Conservation (phyloP, 2,888 invertebrate species). For the Trichogramma dendrolimi region DNA sequence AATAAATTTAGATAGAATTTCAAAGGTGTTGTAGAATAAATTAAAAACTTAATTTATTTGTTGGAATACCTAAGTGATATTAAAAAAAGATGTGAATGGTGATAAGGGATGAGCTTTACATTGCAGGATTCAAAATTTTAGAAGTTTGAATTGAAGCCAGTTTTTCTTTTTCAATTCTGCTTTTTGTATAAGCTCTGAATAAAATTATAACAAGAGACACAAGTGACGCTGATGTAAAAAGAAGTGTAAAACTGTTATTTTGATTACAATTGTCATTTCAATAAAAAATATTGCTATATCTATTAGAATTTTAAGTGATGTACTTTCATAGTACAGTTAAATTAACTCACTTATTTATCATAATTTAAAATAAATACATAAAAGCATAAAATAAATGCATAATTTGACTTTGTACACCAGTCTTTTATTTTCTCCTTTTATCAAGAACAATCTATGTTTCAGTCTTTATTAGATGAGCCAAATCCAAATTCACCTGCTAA, state of each 20-base stretch:
- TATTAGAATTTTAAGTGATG: conserved; percentile 24
- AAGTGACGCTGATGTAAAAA: conserved; percentile 25
- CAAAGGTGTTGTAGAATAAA: conserved; percentile 51
- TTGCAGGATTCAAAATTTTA: conserved; percentile 31
- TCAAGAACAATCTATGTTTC: conserved; percentile 39
- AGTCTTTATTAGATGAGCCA: conserved; percentile 66
- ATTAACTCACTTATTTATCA: conserved; percentile 29
- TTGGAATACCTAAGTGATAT: conserved; percentile 39
- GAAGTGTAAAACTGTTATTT: conserved; percentile 23
- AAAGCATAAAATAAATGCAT: conserved; percentile 43
- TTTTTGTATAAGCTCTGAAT: conserved; percentile 18
- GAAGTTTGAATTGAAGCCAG: conserved; percentile 35
- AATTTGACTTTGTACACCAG: conserved; percentile 40
- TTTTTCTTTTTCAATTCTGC: conserved; percentile 23
- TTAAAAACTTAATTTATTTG: conserved; percentile 52
- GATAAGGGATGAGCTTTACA: conserved; percentile 28
- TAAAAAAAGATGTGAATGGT: conserved; percentile 27
- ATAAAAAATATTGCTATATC: conserved; percentile 17
- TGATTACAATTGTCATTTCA: conserved; percentile 25
- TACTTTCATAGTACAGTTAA: conserved; percentile 29
- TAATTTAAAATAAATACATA: conserved; percentile 34
- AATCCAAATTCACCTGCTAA: conserved; percentile 69
- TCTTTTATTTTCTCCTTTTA: conserved; percentile 29
- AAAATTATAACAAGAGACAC: conserved; percentile 3
- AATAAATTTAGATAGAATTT: conserved; percentile 45